Conservation (phyloP, 2,113 vertebrate genomes). For the Petrocephalus zakoni region DNA sequence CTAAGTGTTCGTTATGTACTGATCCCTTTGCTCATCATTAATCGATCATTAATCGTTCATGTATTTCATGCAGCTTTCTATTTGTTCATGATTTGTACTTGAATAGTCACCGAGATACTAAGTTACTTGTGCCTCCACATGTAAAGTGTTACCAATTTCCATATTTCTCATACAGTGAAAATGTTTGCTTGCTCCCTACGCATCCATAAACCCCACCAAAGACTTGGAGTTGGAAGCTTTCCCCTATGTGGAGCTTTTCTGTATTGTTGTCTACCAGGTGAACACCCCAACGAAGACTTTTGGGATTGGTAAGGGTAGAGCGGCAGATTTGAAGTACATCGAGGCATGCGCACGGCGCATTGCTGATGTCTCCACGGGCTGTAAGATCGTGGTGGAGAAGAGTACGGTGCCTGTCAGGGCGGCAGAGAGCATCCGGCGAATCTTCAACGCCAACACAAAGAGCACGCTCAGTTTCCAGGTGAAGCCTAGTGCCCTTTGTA, state of each 20-base stretch:
- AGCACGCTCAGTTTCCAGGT: slow-evolving; percentile 86
- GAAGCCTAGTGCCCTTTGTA: background rate
- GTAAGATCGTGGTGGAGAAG: slow-evolving; percentile 98
- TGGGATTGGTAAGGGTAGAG: slow-evolving; percentile 94
- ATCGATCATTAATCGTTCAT: too few species aligned
- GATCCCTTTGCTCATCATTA: background rate
- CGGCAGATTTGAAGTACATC: slow-evolving; percentile 92
- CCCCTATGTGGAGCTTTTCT: background rate
- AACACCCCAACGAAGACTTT: slow-evolving; percentile 98
- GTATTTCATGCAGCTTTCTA: background rate
- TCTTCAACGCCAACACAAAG: slow-evolving; percentile 96
- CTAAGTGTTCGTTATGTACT: background rate
- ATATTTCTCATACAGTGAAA: too few species aligned
- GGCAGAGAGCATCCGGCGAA: slow-evolving; percentile 90
- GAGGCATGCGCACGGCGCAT: slow-evolving; percentile 93
- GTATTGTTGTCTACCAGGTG: slow-evolving; percentile 60
- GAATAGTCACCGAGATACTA: too few species aligned
- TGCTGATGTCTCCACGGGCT: slow-evolving; percentile 85
- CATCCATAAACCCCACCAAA: too few species aligned
- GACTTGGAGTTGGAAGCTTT: background rate
- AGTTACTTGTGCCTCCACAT: too few species aligned
- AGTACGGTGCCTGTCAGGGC: slow-evolving; percentile 94
- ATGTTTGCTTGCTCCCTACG: background rate
- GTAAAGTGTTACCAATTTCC: too few species aligned
- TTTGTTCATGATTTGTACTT: background rate